phyloP scores from a whole-genome alignment of 2,797 vertebrate species.

The Labeo calbasu region DNA sequence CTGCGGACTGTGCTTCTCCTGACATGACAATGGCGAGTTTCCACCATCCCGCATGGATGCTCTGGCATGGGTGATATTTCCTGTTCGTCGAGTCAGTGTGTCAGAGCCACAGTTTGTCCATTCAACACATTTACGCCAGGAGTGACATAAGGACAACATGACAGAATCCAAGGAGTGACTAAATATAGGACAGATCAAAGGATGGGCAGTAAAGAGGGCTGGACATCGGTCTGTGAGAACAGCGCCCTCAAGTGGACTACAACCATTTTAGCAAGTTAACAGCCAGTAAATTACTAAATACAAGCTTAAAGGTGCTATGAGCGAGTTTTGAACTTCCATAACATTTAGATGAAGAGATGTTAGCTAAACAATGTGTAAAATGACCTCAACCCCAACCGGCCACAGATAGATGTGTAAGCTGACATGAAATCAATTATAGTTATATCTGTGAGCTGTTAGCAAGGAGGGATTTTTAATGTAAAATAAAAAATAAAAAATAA shows the following conservation, averaged over 20 bases:
- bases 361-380: not conserved
- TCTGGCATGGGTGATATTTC: constrained; percentile 28
- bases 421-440: not conserved
- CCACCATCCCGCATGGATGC: constrained; percentile 35
- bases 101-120: constrained; percentile 25
- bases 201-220: not conserved
- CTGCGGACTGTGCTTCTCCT: constrained; percentile 40
- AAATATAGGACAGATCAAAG: constrained; percentile 43
- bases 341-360: not conserved
- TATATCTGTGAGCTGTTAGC: not conserved
- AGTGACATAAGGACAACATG: constrained; percentile 35
- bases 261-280: not conserved
- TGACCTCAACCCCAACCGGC: not conserved
- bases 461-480: not conserved
- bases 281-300: not conserved
- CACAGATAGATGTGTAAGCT: not conserved
- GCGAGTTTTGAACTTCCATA: not conserved
- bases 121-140: constrained; percentile 11
- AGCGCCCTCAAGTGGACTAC: constrained; percentile 38
- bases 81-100: constrained; percentile 17
- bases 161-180: constrained; percentile 5
- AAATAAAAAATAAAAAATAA: not conserved
- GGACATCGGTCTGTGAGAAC: constrained; percentile 10
- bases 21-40: constrained; percentile 48
- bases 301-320: not conserved